These are phyloP conservation scores for Drosophila atroscutellata DNA, from an alignment of 2,888 invertebrate species.

Conservation along the genomic window DNA sequence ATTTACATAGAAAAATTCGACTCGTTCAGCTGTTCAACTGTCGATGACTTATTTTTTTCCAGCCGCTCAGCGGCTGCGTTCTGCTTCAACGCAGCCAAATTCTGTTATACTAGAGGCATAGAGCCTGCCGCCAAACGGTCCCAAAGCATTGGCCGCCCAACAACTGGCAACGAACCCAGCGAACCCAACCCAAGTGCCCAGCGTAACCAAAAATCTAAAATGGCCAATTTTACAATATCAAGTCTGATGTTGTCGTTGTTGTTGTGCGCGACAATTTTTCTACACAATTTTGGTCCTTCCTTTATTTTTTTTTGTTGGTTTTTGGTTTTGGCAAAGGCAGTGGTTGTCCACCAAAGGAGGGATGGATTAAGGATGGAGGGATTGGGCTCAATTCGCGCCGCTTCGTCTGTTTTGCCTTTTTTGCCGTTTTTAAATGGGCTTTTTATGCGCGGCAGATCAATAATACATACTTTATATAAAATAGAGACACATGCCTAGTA, in stretches of 20 bases:
- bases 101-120: slow-evolving; percentile 67
- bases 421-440: slow-evolving; percentile 77
- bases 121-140: slow-evolving; percentile 50
- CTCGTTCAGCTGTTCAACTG: slow-evolving; percentile 43
- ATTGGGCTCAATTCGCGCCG: slow-evolving; percentile 57
- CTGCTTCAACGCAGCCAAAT: slow-evolving; percentile 80
- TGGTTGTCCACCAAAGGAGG: slow-evolving; percentile 1
- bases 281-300: slow-evolving; percentile 66
- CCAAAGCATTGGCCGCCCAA: slow-evolving; percentile 23
- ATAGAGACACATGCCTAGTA: slow-evolving; percentile 40
- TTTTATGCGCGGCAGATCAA: slow-evolving; percentile 82
- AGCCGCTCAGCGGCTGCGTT: slow-evolving; percentile 71
- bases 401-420: slow-evolving; percentile 54
- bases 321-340: not conserved
- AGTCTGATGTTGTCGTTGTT: slow-evolving; percentile 38
- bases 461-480: slow-evolving; percentile 75
- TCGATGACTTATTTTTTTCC: slow-evolving; percentile 55
- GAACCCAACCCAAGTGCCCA: slow-evolving; percentile 45
- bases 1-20: slow-evolving; percentile 58
- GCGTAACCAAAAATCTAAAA: slow-evolving; percentile 77
- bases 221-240: slow-evolving; percentile 80
- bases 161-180: not conserved
- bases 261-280: slow-evolving; percentile 69
- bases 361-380: not conserved
- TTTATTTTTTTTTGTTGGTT: slow-evolving; percentile 15